Conservation (phyloP, 2,888 invertebrate genomes). For the Trissolcus japonicus region DNA sequence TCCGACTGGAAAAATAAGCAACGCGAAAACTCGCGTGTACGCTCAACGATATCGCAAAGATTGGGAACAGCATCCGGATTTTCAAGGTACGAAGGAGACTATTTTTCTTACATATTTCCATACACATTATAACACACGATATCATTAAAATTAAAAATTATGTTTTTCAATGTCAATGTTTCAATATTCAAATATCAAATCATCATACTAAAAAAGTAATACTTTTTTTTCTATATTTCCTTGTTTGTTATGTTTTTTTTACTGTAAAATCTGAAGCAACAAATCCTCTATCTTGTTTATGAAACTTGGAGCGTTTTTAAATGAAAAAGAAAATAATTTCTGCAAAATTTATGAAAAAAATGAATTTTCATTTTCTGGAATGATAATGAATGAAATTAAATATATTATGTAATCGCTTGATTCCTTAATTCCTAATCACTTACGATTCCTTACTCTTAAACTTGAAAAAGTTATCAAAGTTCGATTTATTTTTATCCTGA, state of each 20-base stretch:
- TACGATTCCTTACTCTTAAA: too few species aligned
- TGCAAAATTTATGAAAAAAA: too few species aligned
- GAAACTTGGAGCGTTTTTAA: background rate
- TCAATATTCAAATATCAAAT: background rate
- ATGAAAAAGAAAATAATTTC: too few species aligned
- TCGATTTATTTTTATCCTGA: background rate
- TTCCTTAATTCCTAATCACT: too few species aligned
- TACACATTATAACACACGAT: too few species aligned
- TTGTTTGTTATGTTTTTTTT: background rate
- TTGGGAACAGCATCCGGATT: slow-evolving; percentile 80
- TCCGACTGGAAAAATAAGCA: slow-evolving; percentile 74
- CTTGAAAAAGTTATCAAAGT: too few species aligned
- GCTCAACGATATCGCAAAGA: slow-evolving; percentile 79
- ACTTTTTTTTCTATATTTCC: background rate
- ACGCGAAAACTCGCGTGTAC: slow-evolving; percentile 76
- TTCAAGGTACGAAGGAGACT: slow-evolving; percentile 76
- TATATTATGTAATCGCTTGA: background rate
- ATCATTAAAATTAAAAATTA: background rate
- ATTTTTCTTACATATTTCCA: background rate
- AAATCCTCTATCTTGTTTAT: background rate
- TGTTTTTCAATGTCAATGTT: background rate
- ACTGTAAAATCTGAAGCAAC: background rate
- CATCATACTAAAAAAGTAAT: background rate
- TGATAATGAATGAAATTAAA: background rate
- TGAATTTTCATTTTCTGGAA: background rate